A percentile compares a stretch with the other conserved stretches of the same genome.
Evolutionary conservation across 2,888 invertebrate genomes (phyloP).

Genomic region (Elaeidobius kamerunicus): DNA sequence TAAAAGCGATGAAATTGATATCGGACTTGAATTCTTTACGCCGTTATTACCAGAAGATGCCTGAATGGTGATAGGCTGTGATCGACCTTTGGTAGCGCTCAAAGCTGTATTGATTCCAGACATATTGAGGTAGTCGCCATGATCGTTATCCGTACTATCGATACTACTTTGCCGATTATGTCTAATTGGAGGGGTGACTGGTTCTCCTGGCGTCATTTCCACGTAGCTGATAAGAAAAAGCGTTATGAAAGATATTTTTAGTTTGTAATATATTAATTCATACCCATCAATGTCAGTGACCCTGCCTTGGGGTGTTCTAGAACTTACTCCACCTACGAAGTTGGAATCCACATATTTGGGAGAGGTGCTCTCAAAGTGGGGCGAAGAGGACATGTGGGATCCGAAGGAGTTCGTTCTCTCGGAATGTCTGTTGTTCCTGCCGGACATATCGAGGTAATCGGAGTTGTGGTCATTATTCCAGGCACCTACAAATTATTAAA

Average conservation of each 20-base stretch:
- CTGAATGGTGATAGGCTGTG: conserved; percentile 64
- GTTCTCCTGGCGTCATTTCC: conserved; percentile 58
- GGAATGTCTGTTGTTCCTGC: conserved; percentile 14
- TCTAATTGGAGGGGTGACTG: not conserved
- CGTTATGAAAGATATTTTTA: no score
- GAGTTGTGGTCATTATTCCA: conserved; percentile 16
- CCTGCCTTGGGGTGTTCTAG: no score
- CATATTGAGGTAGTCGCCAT: conserved; percentile 57
- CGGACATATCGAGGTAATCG: conserved; percentile 50
- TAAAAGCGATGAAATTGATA: conserved; percentile 34
- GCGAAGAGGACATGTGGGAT: conserved; percentile 34
- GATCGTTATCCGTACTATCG: conserved; percentile 33
- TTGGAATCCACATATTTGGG: not conserved
- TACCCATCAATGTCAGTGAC: no score
- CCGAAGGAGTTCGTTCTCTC: conserved; percentile 25
- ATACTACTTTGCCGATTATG: conserved; percentile 42
- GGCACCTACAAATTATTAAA: not conserved
- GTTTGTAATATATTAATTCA: no score
- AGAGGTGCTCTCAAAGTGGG: conserved; percentile 37
- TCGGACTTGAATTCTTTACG: conserved; percentile 39
- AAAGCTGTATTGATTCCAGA: conserved; percentile 33
- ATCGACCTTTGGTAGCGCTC: conserved; percentile 45
- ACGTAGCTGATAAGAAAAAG: no score
- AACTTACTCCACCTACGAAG: no score
- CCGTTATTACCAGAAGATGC: conserved; percentile 40